These are phyloP conservation scores for Phycodurus eques DNA, from an alignment of 2,113 vertebrate genomes.

Conservation along the genomic window DNA sequence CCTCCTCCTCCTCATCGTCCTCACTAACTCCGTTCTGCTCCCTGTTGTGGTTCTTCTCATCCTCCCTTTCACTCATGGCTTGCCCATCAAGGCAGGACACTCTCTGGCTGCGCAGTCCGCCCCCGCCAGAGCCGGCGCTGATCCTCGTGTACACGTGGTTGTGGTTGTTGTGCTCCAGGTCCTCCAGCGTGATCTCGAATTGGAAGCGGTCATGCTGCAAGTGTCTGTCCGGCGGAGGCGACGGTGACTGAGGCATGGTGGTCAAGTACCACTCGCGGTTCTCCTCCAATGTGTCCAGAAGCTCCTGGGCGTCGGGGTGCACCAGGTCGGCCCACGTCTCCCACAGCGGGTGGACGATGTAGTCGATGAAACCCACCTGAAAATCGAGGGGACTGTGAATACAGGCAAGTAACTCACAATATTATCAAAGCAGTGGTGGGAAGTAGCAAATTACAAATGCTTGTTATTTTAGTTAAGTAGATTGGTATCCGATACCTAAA, in stretches of 20 bases:
- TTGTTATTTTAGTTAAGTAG: no score
- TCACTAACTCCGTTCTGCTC: conserved; percentile 53
- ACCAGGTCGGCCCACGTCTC: conserved; percentile 89
- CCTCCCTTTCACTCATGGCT: neutral
- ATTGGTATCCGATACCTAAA: no score
- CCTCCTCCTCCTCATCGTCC: conserved; percentile 18
- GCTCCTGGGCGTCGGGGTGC: conserved; percentile 85
- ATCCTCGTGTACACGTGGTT: conserved; percentile 44
- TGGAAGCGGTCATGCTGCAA: conserved; percentile 78
- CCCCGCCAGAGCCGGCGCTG: neutral
- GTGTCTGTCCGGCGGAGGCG: conserved; percentile 56
- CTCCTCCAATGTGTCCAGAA: conserved; percentile 88
- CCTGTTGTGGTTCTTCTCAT: conserved; percentile 57
- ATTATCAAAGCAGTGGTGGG: neutral
- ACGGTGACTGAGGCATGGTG: conserved; percentile 84
- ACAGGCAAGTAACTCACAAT: neutral
- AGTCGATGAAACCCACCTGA: conserved; percentile 86
- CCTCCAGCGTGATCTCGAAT: conserved; percentile 79
- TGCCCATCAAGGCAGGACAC: neutral
- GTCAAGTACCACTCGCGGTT: conserved; percentile 91
- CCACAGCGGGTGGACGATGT: conserved; percentile 89
- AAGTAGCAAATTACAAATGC: no score
- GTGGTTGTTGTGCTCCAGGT: conserved; percentile 73
- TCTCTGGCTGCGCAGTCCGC: neutral
- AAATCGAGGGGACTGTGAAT: neutral